Conservation (phyloP, 2,888 invertebrate species). For the Caenorhabditis macrosperma region DNA sequence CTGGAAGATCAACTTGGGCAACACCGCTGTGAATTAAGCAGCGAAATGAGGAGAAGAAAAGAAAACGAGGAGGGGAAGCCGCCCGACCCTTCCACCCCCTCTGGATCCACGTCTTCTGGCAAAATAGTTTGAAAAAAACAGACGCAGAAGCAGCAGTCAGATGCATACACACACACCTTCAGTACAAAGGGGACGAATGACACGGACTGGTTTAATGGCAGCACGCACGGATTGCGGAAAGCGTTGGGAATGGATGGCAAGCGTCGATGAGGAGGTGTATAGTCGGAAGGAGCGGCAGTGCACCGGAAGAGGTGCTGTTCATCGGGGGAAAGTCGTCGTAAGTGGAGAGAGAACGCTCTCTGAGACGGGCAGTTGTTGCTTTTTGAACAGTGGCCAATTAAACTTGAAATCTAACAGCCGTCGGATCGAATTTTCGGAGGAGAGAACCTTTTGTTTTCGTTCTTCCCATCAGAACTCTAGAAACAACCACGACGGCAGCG, state of each 20-base stretch:
- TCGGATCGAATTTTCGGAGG: neutral
- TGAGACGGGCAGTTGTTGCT: neutral
- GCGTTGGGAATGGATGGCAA: slow-evolving; percentile 5
- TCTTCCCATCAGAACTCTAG: neutral
- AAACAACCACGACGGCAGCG: neutral
- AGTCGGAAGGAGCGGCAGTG: slow-evolving; percentile 18
- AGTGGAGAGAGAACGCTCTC: neutral
- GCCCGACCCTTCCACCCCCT: neutral
- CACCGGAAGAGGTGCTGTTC: slow-evolving; percentile 10
- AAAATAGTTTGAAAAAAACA: slow-evolving; percentile 38
- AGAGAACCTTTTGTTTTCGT: neutral
- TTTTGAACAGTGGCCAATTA: neutral
- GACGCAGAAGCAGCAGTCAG: neutral
- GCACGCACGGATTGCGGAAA: slow-evolving; percentile 48
- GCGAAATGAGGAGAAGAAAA: slow-evolving; percentile 8
- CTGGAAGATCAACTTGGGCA: slow-evolving; percentile 50
- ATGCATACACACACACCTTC: slow-evolving; percentile 35
- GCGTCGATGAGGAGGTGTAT: slow-evolving; percentile 23
- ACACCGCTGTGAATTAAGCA: slow-evolving; percentile 40
- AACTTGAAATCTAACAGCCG: neutral
- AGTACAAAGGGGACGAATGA: slow-evolving; percentile 30
- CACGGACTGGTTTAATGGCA: slow-evolving; percentile 50
- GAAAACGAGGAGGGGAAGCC: slow-evolving; percentile 6
- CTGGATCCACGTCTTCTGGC: slow-evolving; percentile 14
- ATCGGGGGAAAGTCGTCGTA: neutral